A percentile compares a stretch with the other conserved stretches of the same genome.
Conservation (phyloP, 2,888 invertebrate genomes). For the Noctua janthe region DNA sequence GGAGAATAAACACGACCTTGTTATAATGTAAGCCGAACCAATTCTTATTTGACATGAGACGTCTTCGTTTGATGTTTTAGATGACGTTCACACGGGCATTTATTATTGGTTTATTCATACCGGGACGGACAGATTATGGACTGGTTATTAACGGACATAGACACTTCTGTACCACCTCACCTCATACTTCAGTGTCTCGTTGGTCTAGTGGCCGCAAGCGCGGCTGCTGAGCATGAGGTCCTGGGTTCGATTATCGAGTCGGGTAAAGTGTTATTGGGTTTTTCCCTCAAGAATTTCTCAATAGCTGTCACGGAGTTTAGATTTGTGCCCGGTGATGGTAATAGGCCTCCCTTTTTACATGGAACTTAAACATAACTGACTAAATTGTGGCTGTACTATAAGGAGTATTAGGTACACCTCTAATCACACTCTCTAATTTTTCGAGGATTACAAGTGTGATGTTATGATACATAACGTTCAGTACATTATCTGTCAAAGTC, state of each 20-base stretch:
- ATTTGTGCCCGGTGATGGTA: background rate
- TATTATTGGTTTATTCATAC: background rate
- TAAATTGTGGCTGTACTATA: no score
- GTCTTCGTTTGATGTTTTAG: constrained; percentile 7
- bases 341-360: background rate
- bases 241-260: background rate
- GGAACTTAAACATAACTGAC: no score
- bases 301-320: background rate
- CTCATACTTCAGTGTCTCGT: background rate
- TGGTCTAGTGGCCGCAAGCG: background rate
- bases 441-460: no score
- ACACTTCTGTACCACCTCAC: background rate
- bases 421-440: no score
- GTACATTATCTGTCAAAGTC: no score
- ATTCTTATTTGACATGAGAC: constrained; percentile 16
- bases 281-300: background rate
- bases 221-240: background rate
- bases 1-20: constrained; percentile 17
- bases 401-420: no score
- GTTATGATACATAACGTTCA: no score
- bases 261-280: background rate
- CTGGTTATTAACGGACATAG: background rate
- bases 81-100: background rate
- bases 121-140: background rate
- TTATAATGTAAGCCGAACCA: constrained; percentile 36